Percentiles rank a stretch among this genome's conserved stretches.
phyloP scores from a whole-genome alignment of 2,888 invertebrate species.

The Caenorhabditis sinica region DNA sequence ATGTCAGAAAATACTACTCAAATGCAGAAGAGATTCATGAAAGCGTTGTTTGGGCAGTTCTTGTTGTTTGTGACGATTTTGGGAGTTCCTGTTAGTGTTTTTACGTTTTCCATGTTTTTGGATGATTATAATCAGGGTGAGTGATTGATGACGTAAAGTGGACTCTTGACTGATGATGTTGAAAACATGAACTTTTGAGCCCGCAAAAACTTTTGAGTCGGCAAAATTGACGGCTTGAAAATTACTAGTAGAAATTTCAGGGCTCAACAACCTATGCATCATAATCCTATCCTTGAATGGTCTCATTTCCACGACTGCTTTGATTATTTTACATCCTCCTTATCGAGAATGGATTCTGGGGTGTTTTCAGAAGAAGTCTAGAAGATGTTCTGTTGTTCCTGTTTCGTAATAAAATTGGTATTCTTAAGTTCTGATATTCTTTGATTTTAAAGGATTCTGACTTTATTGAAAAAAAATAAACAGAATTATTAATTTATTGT shows the following conservation, averaged over 20 bases:
- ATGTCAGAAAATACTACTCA: conserved; percentile 28
- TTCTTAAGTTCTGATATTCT: background rate
- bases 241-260: background rate
- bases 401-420: background rate
- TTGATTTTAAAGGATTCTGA: background rate
- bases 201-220: too few relatives aligned
- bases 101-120: conserved; percentile 8
- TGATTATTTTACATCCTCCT: conserved; percentile 27
- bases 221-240: too few relatives aligned
- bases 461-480: background rate
- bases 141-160: background rate
- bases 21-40: conserved; percentile 39
- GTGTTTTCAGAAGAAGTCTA: background rate
- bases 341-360: conserved; percentile 27
- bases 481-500: too few relatives aligned
- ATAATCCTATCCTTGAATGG: conserved; percentile 15
- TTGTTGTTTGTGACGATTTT: conserved; percentile 1
- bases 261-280: conserved; percentile 28
- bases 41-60: conserved; percentile 26
- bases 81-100: conserved; percentile 6
- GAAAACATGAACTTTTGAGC: too few relatives aligned
- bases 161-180: too few relatives aligned
- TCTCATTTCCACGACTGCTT: conserved; percentile 6
- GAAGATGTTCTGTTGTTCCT: background rate
- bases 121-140: conserved; percentile 13